Evolutionary conservation across 2,888 invertebrate genomes (phyloP).

Genomic region (Synanthedon andrenaeformis): DNA sequence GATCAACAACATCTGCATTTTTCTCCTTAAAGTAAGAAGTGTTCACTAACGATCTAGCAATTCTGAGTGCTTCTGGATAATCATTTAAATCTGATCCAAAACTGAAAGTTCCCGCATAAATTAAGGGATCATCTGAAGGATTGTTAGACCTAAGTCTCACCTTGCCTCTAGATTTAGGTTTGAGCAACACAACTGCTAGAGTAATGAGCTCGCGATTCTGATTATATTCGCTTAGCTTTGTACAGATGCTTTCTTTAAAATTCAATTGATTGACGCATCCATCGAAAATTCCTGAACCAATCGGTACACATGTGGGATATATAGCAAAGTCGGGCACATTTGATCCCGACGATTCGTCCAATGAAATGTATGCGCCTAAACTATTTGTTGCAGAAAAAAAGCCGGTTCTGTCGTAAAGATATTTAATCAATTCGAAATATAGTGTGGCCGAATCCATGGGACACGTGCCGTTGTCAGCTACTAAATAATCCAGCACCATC

Average conservation of each 20-base stretch:
- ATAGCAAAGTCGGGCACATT: conserved; percentile 43
- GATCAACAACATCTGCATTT: conserved; percentile 28
- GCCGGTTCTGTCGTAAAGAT: conserved; percentile 38
- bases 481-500: conserved; percentile 37
- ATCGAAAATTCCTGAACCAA: conserved; percentile 17
- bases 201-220: conserved; percentile 30
- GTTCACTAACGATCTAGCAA: conserved; percentile 25
- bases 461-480: conserved; percentile 40
- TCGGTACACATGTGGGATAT: conserved; percentile 38
- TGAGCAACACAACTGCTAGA: conserved; percentile 38
- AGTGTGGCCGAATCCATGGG: conserved; percentile 9
- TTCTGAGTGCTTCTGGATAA: conserved; percentile 29
- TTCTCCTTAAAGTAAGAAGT: conserved; percentile 34
- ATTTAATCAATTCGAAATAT: conserved; percentile 33
- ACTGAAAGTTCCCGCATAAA: conserved; percentile 41
- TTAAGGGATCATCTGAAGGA: conserved; percentile 31
- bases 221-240: conserved; percentile 22
- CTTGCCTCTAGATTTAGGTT: conserved; percentile 42
- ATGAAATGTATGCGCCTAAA: conserved; percentile 34
- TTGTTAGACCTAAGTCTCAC: conserved; percentile 29
- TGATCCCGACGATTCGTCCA: conserved; percentile 11
- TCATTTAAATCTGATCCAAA: conserved; percentile 27
- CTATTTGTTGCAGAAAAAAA: conserved; percentile 27
- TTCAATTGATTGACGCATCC: conserved; percentile 27
- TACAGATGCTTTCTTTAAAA: conserved; percentile 28